These are phyloP conservation scores for Callionymus lyra DNA, from an alignment of 2,113 vertebrate species.

Conservation along the genomic window DNA sequence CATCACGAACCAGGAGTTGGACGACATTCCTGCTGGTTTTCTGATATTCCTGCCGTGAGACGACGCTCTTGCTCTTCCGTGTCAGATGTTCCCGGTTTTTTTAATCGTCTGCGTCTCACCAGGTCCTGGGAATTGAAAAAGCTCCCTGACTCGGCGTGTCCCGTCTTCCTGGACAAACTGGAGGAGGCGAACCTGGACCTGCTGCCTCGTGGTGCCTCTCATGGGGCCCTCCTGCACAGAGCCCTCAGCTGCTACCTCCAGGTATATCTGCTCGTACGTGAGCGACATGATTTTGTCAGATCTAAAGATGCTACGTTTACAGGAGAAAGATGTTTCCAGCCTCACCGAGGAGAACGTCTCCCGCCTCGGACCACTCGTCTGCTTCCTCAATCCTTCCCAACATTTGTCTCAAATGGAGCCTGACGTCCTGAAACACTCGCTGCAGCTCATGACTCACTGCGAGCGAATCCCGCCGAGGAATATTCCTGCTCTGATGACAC, in stretches of 20 bases:
- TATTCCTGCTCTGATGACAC: slow-evolving; percentile 19
- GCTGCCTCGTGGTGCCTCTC: slow-evolving; percentile 16
- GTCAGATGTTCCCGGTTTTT: background rate
- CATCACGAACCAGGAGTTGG: slow-evolving; percentile 46
- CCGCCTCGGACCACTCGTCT: slow-evolving; percentile 45
- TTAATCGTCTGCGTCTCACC: background rate
- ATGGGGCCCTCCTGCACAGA: slow-evolving; percentile 20
- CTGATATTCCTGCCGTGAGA: slow-evolving; percentile 55
- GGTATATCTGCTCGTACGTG: too few relatives aligned
- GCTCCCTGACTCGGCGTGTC: slow-evolving; percentile 46
- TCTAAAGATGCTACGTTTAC: slow-evolving; percentile 11
- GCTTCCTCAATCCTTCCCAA: slow-evolving; percentile 42
- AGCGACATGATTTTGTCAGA: too few relatives aligned
- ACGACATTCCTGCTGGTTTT: slow-evolving; percentile 35
- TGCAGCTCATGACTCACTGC: slow-evolving; percentile 46
- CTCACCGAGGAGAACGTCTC: slow-evolving; percentile 30
- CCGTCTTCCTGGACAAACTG: slow-evolving; percentile 40
- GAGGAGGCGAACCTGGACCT: slow-evolving; percentile 31
- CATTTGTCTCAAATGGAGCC: slow-evolving; percentile 36
- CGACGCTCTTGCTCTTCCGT: background rate
- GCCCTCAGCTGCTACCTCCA: slow-evolving; percentile 45
- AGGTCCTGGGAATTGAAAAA: slow-evolving; percentile 29
- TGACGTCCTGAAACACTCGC: slow-evolving; percentile 26
- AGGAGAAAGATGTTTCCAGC: slow-evolving; percentile 39
- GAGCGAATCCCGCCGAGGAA: slow-evolving; percentile 35